phyloP scores from a whole-genome alignment of 2,888 invertebrate genomes.

The Meghimatium bilineatum region DNA sequence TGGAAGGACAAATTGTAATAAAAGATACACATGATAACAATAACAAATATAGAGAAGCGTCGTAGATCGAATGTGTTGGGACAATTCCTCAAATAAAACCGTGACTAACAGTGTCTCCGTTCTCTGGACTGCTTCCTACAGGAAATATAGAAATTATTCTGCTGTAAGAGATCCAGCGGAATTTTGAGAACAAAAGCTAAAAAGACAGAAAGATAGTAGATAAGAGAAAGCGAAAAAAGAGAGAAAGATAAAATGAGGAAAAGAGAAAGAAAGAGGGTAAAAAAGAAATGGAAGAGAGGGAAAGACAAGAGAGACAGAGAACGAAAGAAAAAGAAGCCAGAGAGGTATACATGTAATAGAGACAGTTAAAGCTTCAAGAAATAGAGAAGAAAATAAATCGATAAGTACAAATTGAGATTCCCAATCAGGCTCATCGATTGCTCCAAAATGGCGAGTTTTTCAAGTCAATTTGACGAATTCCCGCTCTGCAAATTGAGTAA shows the following conservation, averaged over 20 bases:
- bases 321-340: neutral
- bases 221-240: too few species aligned
- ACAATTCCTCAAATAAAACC: too few species aligned
- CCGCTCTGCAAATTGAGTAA: conserved; percentile 13
- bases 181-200: neutral
- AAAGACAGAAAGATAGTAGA: neutral
- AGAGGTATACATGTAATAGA: neutral
- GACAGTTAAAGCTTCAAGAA: neutral
- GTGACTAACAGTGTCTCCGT: too few species aligned
- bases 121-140: too few species aligned
- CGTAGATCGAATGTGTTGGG: too few species aligned
- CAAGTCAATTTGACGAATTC: conserved; percentile 26
- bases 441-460: conserved; percentile 7
- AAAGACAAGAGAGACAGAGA: too few species aligned
- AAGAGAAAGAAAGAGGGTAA: too few species aligned
- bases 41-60: too few species aligned
- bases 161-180: neutral
- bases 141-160: neutral
- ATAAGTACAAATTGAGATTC: conserved; percentile 32
- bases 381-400: neutral
- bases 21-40: too few species aligned
- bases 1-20: too few species aligned
- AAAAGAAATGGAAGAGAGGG: too few species aligned
- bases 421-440: conserved; percentile 26
- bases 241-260: too few species aligned